These are phyloP conservation scores for Brachionus koreanus DNA, from an alignment of 1,140 invertebrate species.

Conservation along the genomic window DNA sequence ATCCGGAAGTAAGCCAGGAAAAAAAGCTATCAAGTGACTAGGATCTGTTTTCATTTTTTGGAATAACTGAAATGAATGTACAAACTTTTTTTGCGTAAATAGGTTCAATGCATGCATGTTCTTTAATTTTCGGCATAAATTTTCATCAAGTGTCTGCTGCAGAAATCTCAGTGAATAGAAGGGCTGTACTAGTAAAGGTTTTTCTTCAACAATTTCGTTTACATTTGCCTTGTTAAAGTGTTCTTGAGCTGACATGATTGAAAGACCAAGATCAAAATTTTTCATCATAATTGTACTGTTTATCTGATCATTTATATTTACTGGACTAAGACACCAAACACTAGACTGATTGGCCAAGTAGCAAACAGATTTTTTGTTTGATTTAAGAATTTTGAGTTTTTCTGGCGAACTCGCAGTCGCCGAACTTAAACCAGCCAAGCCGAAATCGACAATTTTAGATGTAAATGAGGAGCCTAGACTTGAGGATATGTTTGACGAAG, in stretches of 20 bases:
- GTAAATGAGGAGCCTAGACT: slow-evolving; percentile 18
- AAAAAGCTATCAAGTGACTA: slow-evolving; percentile 85
- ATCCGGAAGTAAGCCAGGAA: slow-evolving; percentile 78
- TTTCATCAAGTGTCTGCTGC: background rate
- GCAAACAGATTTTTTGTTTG: slow-evolving; percentile 30
- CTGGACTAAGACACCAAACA: slow-evolving; percentile 32
- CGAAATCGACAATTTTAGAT: slow-evolving; percentile 22
- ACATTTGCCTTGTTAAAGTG: background rate
- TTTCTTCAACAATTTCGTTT: background rate
- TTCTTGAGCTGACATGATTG: background rate
- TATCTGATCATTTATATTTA: slow-evolving; percentile 40
- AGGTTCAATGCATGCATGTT: slow-evolving; percentile 20
- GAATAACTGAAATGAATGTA: slow-evolving; percentile 29
- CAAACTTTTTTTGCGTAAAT: background rate
- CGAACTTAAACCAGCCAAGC: background rate
- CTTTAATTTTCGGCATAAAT: background rate
- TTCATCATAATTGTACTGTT: slow-evolving; percentile 6
- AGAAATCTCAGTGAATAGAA: background rate
- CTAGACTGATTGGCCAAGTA: slow-evolving; percentile 41
- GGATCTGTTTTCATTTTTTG: slow-evolving; percentile 65
- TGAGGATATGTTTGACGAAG: background rate
- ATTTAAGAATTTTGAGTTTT: slow-evolving; percentile 30
- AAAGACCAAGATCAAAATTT: slow-evolving; percentile 25
- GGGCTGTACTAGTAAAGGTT: background rate
- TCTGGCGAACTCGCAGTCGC: background rate